phyloP scores from a whole-genome alignment of 1,140 invertebrate species.

The Apolygus lucorum region DNA sequence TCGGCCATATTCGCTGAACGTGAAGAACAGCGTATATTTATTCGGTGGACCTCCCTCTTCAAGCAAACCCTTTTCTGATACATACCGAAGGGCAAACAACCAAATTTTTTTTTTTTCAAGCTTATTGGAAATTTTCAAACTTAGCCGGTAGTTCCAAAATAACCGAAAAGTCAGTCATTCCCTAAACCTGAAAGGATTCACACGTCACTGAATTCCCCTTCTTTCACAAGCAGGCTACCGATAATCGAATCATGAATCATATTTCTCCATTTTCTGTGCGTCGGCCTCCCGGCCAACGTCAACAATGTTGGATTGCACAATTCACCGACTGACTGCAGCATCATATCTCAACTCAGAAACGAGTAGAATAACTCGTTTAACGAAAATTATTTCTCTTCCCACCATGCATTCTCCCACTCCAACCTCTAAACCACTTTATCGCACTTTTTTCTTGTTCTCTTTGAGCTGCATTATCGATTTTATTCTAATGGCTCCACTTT shows the following conservation, averaged over 20 bases:
- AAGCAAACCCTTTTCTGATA: too few species aligned
- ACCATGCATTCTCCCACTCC: background rate
- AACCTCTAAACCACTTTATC: background rate
- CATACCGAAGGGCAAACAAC: too few species aligned
- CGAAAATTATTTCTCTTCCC: background rate
- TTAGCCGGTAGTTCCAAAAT: too few species aligned
- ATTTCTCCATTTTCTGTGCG: background rate
- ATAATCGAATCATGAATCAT: background rate
- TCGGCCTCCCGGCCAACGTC: background rate
- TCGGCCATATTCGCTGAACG: too few species aligned
- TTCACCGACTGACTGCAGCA: background rate
- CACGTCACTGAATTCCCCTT: background rate
- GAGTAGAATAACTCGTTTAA: background rate
- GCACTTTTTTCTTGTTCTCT: background rate
- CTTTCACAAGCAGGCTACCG: background rate
- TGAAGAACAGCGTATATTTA: too few species aligned
- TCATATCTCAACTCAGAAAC: background rate
- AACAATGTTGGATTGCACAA: background rate
- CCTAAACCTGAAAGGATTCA: too few species aligned
- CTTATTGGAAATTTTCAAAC: too few species aligned
- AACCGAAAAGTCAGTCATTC: too few species aligned
- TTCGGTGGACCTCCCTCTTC: too few species aligned
- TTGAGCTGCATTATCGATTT: background rate
- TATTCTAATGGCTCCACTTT: background rate
- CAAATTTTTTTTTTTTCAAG: too few species aligned